Evolutionary conservation across 2,888 invertebrate genomes (phyloP).

Genomic region (Cyrtodaria siliqua): DNA sequence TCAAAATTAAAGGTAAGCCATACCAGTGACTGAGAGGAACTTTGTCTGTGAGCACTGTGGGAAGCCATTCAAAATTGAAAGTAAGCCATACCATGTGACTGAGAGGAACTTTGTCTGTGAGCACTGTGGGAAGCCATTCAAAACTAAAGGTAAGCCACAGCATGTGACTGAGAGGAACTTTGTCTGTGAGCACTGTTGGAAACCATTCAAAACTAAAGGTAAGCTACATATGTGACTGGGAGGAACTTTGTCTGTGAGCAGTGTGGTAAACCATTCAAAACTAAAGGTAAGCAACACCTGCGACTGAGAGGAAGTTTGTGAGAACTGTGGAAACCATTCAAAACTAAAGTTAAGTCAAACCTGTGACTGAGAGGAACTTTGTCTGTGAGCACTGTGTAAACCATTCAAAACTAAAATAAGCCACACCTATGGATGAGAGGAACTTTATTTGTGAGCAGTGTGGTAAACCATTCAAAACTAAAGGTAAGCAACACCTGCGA

Average conservation of each 20-base stretch:
- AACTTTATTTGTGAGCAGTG: constrained; percentile 35
- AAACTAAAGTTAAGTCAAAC: constrained; percentile 34
- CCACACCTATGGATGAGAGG: no score
- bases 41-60: constrained; percentile 33
- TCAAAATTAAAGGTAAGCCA: no score
- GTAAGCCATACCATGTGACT: constrained; percentile 32
- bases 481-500: constrained; percentile 1
- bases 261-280: no score
- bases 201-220: no score
- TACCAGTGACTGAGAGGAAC: constrained; percentile 14
- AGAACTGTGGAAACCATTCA: constrained; percentile 41
- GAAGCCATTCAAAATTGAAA: constrained; percentile 40
- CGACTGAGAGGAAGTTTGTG: constrained; percentile 22
- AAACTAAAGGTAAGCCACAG: constrained; percentile 16
- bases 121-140: constrained; percentile 43
- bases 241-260: no score
- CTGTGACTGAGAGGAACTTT: constrained; percentile 22
- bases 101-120: constrained; percentile 35
- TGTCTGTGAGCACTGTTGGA: no score
- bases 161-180: no score
- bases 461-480: constrained; percentile 44
- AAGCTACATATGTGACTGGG: no score
- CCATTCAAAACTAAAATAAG: no score
- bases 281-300: constrained; percentile 25
- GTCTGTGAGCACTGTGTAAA: constrained; percentile 38